Conservation (phyloP, 2,888 invertebrate species). For the Anodontia alba region DNA sequence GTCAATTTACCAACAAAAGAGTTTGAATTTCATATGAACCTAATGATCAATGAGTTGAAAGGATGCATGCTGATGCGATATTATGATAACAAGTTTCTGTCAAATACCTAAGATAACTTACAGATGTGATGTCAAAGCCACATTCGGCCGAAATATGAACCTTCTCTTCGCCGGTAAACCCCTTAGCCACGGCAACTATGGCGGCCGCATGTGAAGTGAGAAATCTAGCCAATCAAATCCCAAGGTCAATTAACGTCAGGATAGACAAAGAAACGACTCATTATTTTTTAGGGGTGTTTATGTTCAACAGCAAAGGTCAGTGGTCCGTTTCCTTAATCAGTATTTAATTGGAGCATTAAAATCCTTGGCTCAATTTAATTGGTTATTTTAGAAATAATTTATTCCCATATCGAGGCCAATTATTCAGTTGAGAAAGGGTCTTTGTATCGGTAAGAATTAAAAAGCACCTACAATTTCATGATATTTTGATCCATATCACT, state of each 20-base stretch:
- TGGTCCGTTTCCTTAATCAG: too few relatives aligned
- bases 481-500: slow-evolving; percentile 15
- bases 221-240: slow-evolving; percentile 68
- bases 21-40: neutral
- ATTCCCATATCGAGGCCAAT: too few relatives aligned
- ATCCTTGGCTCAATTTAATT: too few relatives aligned
- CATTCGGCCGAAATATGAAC: slow-evolving; percentile 52
- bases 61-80: neutral
- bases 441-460: too few relatives aligned
- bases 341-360: too few relatives aligned
- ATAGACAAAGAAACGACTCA: slow-evolving; percentile 13
- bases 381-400: too few relatives aligned
- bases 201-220: slow-evolving; percentile 51
- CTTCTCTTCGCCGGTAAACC: slow-evolving; percentile 34
- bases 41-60: neutral
- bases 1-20: slow-evolving; percentile 11
- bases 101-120: slow-evolving; percentile 33
- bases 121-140: slow-evolving; percentile 50
- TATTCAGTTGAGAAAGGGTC: too few relatives aligned
- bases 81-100: neutral
- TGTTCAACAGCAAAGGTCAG: too few relatives aligned
- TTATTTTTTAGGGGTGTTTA: neutral
- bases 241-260: slow-evolving; percentile 61
- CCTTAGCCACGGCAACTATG: slow-evolving; percentile 64
- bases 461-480: neutral